Conservation (phyloP, 2,113 vertebrate genomes). For the Catagonus wagneri region DNA sequence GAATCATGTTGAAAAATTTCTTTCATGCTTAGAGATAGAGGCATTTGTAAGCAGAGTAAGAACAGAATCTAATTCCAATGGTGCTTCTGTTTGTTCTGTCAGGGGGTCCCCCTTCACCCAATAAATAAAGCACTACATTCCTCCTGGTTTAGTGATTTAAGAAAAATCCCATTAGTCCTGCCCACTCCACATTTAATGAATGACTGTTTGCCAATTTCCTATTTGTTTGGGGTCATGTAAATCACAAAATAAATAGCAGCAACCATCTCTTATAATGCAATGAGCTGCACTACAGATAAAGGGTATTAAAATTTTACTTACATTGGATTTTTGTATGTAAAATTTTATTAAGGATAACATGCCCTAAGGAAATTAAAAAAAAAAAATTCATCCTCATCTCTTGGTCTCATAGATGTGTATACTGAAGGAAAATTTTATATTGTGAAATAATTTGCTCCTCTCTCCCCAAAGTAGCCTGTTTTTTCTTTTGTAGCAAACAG, state of each 20-base stretch:
- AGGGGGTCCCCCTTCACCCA: background rate
- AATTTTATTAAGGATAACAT: constrained; percentile 37
- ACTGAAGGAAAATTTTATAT: constrained; percentile 38
- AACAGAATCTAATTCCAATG: background rate
- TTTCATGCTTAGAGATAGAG: constrained; percentile 48
- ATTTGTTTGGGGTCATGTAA: constrained; percentile 23
- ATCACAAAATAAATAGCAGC: constrained; percentile 33
- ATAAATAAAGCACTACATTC: constrained; percentile 32
- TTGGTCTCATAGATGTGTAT: constrained; percentile 60
- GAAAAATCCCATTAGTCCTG: background rate
- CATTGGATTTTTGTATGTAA: constrained; percentile 21
- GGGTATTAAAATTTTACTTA: constrained; percentile 7
- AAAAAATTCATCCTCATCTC: background rate
- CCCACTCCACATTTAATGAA: background rate
- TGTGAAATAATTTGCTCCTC: constrained; percentile 52
- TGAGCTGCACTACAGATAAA: background rate
- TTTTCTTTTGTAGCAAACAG: background rate
- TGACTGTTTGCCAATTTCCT: constrained; percentile 1
- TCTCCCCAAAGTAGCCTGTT: background rate
- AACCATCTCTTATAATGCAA: background rate
- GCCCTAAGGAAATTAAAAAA: constrained; percentile 43
- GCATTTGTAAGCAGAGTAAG: constrained; percentile 26
- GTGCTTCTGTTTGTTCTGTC: constrained; percentile 22
- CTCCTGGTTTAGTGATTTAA: background rate
- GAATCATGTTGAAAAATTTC: background rate